Conservation (phyloP, 2,797 vertebrate species). For the Chelon labrosus region DNA sequence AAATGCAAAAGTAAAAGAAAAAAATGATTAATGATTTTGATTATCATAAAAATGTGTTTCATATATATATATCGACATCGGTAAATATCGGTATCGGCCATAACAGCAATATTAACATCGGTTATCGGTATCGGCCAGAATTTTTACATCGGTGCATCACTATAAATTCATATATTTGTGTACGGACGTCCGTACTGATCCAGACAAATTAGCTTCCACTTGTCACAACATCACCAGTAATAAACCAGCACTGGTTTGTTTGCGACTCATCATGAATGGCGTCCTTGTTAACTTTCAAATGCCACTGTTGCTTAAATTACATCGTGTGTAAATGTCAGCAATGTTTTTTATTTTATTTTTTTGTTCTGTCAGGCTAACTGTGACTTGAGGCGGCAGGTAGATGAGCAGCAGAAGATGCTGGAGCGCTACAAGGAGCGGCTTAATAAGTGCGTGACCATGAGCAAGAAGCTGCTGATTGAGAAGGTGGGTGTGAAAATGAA, state of each 20-base stretch:
- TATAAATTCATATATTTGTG: neutral
- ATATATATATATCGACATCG: too few relatives aligned
- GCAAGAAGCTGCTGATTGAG: conserved; percentile 98
- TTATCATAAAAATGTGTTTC: too few relatives aligned
- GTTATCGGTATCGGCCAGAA: too few relatives aligned
- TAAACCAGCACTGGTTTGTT: conserved; percentile 4
- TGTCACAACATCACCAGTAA: conserved; percentile 17
- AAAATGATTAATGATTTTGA: too few relatives aligned
- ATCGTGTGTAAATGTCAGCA: conserved; percentile 34
- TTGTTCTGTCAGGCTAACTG: conserved; percentile 91
- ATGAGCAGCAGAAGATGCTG: conserved; percentile 98
- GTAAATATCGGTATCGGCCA: too few relatives aligned
- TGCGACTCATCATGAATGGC: conserved; percentile 7
- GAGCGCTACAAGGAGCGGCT: conserved; percentile 98
- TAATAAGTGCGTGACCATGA: conserved; percentile 98
- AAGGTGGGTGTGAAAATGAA: conserved; percentile 85
- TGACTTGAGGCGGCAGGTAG: conserved; percentile 96
- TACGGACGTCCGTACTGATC: neutral
- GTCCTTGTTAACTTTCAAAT: conserved; percentile 34
- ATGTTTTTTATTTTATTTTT: neutral
- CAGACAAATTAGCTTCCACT: conserved; percentile 3
- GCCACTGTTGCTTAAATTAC: conserved; percentile 21
- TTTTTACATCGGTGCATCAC: too few relatives aligned
- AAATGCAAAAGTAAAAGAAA: too few relatives aligned
- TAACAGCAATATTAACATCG: too few relatives aligned